These are phyloP conservation scores for Oplegnathus fasciatus DNA, from an alignment of 2,113 vertebrate genomes.

Conservation along the genomic window DNA sequence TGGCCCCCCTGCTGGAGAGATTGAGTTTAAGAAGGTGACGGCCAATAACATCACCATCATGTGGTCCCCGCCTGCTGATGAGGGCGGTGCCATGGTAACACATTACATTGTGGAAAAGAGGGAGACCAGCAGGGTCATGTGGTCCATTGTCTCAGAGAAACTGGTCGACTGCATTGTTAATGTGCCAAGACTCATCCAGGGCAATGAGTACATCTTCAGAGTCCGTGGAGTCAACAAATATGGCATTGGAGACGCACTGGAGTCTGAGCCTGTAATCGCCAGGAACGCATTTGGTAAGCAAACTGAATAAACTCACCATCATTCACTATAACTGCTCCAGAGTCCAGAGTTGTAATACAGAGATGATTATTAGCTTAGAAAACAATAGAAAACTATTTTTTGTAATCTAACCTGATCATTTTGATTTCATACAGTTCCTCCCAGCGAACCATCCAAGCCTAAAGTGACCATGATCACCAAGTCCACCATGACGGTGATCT, in stretches of 20 bases:
- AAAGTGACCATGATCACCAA: conserved; percentile 94
- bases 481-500: conserved; percentile 95
- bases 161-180: conserved; percentile 91
- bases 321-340: background rate
- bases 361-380: no score
- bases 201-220: conserved; percentile 98
- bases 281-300: conserved; percentile 95
- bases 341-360: no score
- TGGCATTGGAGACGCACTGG: conserved; percentile 93
- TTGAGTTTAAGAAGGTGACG: conserved; percentile 95
- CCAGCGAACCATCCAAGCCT: conserved; percentile 93
- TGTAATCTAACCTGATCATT: conserved; percentile 18
- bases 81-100: conserved; percentile 94
- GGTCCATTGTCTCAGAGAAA: conserved; percentile 97
- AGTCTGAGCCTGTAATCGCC: conserved; percentile 92
- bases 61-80: conserved; percentile 94
- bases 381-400: background rate
- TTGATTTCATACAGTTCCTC: conserved; percentile 86
- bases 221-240: conserved; percentile 97
- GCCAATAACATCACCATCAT: conserved; percentile 93
- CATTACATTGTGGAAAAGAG: conserved; percentile 98
- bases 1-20: conserved; percentile 92
- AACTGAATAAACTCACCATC: background rate
- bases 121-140: conserved; percentile 95
- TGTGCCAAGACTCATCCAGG: conserved; percentile 94